Evolutionary conservation across 2,113 vertebrate species (phyloP).

Genomic region (Apodemus sylvaticus): DNA sequence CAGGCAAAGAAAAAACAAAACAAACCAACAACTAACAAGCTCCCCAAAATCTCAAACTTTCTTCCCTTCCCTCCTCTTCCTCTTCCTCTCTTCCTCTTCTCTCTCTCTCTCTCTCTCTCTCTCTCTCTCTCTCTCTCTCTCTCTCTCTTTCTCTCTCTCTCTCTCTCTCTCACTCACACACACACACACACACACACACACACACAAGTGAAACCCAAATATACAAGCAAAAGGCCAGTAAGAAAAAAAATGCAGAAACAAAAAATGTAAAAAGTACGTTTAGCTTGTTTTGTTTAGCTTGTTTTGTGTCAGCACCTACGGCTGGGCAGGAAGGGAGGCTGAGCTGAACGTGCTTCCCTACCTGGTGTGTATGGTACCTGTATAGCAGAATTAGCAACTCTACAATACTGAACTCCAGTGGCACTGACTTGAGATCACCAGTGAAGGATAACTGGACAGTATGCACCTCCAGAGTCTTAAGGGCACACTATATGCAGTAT

Average conservation of each 20-base stretch:
- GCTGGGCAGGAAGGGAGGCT: not conserved
- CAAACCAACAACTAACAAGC: not conserved
- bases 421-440: not conserved
- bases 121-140: no score
- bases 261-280: not conserved
- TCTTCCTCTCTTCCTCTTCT: accelerated
- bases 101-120: no score
- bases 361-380: not conserved
- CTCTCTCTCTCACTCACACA: no score
- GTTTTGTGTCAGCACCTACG: not conserved
- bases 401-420: not conserved
- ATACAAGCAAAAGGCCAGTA: not conserved
- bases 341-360: not conserved
- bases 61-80: accelerated
- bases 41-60: not conserved
- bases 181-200: not conserved
- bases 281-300: not conserved
- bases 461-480: not conserved
- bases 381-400: not conserved
- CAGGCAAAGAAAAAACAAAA: not conserved
- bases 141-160: not conserved
- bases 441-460: not conserved
- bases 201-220: not conserved
- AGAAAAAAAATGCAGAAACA: not conserved
- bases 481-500: not conserved